Conservation (phyloP, 2,113 vertebrate species). For the Psophia crepitans region DNA sequence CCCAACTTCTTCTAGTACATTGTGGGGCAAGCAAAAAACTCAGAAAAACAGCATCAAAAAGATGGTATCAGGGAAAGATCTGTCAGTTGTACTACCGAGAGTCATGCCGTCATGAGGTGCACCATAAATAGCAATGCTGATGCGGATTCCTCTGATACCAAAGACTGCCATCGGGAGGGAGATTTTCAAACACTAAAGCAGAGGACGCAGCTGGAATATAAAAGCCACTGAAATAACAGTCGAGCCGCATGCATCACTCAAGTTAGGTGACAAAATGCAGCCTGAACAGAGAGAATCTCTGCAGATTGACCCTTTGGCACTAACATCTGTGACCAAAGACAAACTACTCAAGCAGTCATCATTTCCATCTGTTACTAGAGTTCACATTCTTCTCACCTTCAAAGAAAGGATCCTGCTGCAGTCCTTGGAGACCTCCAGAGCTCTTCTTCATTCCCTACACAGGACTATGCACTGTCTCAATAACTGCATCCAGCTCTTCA, state of each 20-base stretch:
- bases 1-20: background rate
- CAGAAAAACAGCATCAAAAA: background rate
- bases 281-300: background rate
- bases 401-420: background rate
- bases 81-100: background rate
- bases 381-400: background rate
- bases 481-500: background rate
- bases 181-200: background rate
- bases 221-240: background rate
- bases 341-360: background rate
- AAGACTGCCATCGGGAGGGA: background rate
- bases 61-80: background rate
- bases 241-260: background rate
- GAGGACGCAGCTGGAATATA: background rate
- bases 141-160: background rate
- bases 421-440: background rate
- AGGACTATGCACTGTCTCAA: background rate
- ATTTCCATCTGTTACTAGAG: background rate
- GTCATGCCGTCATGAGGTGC: rapidly evolving
- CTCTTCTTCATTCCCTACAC: background rate
- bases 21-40: background rate
- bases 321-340: background rate
- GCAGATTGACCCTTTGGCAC: background rate
- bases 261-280: background rate
- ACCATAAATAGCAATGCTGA: background rate